Evolutionary conservation across 2,797 vertebrate species (phyloP), one percentile per base, ranked within the genome.

Genomic region (Threskiornis aethiopicus): DNA sequence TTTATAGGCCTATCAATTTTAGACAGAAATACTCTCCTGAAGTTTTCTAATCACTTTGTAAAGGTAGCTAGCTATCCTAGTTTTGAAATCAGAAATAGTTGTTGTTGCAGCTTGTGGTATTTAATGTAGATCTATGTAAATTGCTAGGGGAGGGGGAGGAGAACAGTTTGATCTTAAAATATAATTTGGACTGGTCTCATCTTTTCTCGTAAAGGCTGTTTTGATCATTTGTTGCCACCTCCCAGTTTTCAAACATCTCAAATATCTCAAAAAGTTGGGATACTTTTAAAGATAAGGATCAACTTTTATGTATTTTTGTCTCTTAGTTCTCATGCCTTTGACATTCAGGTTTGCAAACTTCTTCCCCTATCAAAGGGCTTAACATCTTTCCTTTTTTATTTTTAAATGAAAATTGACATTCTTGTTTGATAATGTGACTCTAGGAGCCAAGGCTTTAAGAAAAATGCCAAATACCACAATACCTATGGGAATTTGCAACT

Each of bases 221-320:
- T 96, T 93, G 89, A 91, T 92, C 76, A 57, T 89, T 94, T 91
- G 90, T 95, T 96, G 92, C 94, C 94, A 78, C 94, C 95, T 94
- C 96, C 91, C 96, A 83, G 64, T 85, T 96, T 95, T 96, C 92
- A 95, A 95, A 93, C 89, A 85, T 54, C 71, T 87, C 52, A 18
- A 37, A 76, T 55, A 76, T 93, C 92, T 95, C 84, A 77, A 91
- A 95, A 97, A 87, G 87, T 89, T 94, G 44, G 67, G 92, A 73
- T 93, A 92, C 89, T 95, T 95, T 96, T 93, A 90, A 92, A 96
- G 96, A 97, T 97, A 97, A 96, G 65, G 64, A 97, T 97, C 96
- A 96, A 52, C 89, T 92, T 93, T 87, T 79, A 93, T 92, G 93
- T 92, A 67, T 85, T 96, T 96, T 93, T 44, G 67, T 80, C 81